Percentiles rank a stretch among this genome's conserved stretches.
phyloP scores from a whole-genome alignment of 2,113 vertebrate genomes.

The Synchiropus splendidus region DNA sequence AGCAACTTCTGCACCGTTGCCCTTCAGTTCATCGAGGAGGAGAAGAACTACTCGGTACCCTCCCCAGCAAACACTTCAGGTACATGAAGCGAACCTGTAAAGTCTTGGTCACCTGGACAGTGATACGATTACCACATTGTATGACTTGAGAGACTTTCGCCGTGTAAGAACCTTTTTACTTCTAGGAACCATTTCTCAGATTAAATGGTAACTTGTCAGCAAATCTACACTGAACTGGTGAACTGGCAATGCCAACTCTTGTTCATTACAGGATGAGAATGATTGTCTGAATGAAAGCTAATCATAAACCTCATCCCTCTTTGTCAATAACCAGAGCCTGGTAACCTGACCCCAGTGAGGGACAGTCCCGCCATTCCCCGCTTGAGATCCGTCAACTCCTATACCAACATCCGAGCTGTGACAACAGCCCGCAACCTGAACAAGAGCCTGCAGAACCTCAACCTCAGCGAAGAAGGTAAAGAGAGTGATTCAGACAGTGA shows the following conservation, averaged over 20 bases:
- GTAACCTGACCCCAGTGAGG: conserved; percentile 83
- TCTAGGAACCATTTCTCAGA: too few relatives aligned
- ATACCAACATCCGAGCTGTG: conserved; percentile 92
- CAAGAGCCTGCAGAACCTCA: conserved; percentile 97
- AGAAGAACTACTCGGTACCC: conserved; percentile 87
- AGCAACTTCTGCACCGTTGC: conserved; percentile 98
- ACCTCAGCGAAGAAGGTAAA: conserved; percentile 89
- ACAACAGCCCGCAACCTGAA: conserved; percentile 86
- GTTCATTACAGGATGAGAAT: too few relatives aligned
- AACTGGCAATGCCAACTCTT: too few relatives aligned
- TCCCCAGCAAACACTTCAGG: conserved; percentile 82
- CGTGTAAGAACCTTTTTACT: too few relatives aligned
- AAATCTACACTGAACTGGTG: too few relatives aligned
- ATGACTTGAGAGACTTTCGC: too few relatives aligned
- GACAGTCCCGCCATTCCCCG: conserved; percentile 85
- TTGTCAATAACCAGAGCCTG: conserved; percentile 70
- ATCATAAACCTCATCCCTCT: too few relatives aligned
- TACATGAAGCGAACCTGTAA: conserved; percentile 33
- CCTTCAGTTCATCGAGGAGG: conserved; percentile 96
- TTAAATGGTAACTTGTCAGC: too few relatives aligned
- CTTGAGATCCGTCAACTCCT: conserved; percentile 92
- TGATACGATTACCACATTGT: too few relatives aligned
- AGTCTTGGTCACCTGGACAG: too few relatives aligned
- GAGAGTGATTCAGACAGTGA: neutral
- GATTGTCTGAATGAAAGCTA: too few relatives aligned